Base-by-base conservation (phyloP, 2,797 vertebrate genomes). In the Cephalopachus bancanus region DNA sequence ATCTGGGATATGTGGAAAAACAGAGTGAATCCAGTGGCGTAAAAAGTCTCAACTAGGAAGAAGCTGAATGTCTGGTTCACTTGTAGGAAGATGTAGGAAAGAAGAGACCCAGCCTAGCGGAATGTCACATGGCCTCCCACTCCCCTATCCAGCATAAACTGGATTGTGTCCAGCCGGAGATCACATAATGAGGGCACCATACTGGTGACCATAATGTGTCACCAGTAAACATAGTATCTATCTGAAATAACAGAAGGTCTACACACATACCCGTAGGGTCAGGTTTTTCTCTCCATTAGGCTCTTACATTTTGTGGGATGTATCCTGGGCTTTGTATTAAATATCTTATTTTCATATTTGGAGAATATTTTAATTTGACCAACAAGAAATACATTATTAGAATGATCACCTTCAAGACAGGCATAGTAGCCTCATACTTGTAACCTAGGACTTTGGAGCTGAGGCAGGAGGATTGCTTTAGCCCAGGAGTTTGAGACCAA, bases 341-440 rank as follows among this genome's bases (percentile, higher is more conserved):
- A 76, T 59, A 7, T 64, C 10, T n/a, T 57, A 67, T 49, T 59
- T 81, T 84, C 93, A 1, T 72, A 95, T 75, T 64, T 89, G 30
- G 14, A 93, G 53, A 53, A 37, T 75, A 49, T 75, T 85, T 37
- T 90, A 89, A 89, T 44, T 86, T 19, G 24, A 37, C 10, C 0
- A 59, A 84, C 0, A 55, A 51, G 1, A 83, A 93, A 95, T 55
- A 84, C 10, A n/a, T 75, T 72, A 53, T 72, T 30, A 62, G 95
- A 75, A 67, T 28, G 33, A 71, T 95, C 83, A 99, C 99, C 99
- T 98, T 98, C 98, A 95, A 44, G 44, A 44, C 44, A 44, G 44
- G 44, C 44, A 44, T 44, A 44, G 44, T 44, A 44, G 44, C 44
- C 44, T 44, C 44, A 44, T 7, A 44, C 44, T 4, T 44, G 44